Percentiles rank a stretch among this genome's conserved stretches.
Conservation (phyloP, 2,113 vertebrate genomes). For the Desmodus rotundus region DNA sequence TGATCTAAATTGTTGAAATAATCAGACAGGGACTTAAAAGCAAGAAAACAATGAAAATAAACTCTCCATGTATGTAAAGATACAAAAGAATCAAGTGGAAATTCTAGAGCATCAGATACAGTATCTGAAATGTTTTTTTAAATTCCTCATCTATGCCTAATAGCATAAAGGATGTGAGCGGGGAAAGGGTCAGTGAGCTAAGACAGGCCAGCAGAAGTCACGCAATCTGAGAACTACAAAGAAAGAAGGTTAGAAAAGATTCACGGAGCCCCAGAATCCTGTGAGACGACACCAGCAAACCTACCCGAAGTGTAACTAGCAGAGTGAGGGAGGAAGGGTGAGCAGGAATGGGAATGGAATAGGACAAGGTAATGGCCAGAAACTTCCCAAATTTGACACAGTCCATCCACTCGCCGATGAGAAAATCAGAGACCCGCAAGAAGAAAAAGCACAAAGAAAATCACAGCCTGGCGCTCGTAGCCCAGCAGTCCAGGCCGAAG, state of each 20-base stretch:
- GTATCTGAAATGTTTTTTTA: neutral
- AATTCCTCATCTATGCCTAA: too few relatives aligned
- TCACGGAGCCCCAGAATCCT: neutral
- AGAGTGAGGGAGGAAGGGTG: neutral
- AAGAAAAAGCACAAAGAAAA: neutral
- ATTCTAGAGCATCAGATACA: neutral
- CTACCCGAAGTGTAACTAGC: accelerated
- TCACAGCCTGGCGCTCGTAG: neutral
- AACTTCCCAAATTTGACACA: neutral
- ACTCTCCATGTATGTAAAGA: neutral
- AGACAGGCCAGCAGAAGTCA: neutral
- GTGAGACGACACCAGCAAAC: neutral
- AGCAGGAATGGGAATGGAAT: too few relatives aligned
- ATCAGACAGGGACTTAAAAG: neutral
- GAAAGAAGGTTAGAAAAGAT: neutral
- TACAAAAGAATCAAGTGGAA: neutral
- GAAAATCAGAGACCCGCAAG: neutral
- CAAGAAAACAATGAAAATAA: neutral
- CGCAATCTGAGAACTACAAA: neutral
- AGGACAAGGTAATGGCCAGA: neutral
- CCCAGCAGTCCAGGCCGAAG: neutral
- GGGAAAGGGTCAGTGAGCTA: neutral
- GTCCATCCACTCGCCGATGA: neutral
- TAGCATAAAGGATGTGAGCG: neutral
- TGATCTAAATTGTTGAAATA: neutral